phyloP scores from a whole-genome alignment of 23 tunicate genomes.

The Pegea sp. region DNA sequence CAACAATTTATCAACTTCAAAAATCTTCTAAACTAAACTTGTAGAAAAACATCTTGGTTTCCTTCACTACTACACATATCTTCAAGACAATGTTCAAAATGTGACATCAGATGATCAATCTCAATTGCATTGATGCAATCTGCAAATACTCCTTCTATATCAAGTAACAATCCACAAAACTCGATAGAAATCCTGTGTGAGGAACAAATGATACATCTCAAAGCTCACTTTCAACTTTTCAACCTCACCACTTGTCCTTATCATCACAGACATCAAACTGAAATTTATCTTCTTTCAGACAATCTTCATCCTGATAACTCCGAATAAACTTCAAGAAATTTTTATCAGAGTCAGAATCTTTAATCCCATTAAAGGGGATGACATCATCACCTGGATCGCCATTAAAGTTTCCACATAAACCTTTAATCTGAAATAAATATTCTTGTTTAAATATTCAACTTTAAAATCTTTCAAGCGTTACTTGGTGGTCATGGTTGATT shows the following conservation, averaged over 20 bases:
- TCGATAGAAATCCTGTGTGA: conserved; percentile 13
- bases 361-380: background rate
- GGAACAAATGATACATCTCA: no score
- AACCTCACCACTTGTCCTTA: no score
- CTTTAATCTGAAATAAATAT: conserved; percentile 6
- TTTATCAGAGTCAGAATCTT: no score
- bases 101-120: conserved; percentile 1
- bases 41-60: background rate
- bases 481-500: conserved; percentile 1
- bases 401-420: conserved; percentile 45
- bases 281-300: no score
- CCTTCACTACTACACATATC: conserved; percentile 24
- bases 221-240: no score
- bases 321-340: conserved; percentile 7
- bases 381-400: conserved; percentile 27
- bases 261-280: no score
- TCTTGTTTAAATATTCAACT: background rate
- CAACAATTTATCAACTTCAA: conserved; percentile 1
- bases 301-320: background rate
- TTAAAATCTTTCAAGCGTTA: background rate
- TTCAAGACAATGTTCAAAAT: conserved; percentile 13
- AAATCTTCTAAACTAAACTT: no score
- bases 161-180: conserved; percentile 16
- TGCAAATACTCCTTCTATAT: conserved; percentile 5
- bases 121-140: conserved; percentile 7